phyloP scores from a whole-genome alignment of 2,888 invertebrate genomes.

The Euspilapteryx auroguttella region DNA sequence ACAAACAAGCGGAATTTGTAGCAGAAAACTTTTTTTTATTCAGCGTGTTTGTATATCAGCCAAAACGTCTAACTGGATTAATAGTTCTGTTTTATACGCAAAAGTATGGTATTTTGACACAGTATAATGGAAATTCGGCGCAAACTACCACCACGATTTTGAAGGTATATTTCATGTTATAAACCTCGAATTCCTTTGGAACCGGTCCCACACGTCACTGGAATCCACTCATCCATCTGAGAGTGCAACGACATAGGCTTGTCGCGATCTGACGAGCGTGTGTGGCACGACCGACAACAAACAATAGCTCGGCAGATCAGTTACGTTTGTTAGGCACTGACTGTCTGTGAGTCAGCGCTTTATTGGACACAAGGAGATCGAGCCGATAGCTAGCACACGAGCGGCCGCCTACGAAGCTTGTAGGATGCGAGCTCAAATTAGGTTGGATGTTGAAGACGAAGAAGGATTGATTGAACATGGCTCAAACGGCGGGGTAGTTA shows the following conservation, averaged over 20 bases:
- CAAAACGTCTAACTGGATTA: conserved; percentile 24
- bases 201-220: conserved; percentile 11
- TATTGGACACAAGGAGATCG: conserved; percentile 41
- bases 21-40: conserved; percentile 39
- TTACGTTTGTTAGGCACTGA: conserved; percentile 41
- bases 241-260: conserved; percentile 5
- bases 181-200: no score
- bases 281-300: conserved; percentile 15
- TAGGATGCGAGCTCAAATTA: conserved; percentile 12
- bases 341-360: conserved; percentile 37
- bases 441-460: conserved; percentile 9
- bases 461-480: neutral
- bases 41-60: conserved; percentile 38
- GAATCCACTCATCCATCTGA: conserved; percentile 5
- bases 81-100: conserved; percentile 20
- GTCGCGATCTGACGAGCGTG: conserved; percentile 10
- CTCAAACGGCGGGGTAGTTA: neutral
- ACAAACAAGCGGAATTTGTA: conserved; percentile 50
- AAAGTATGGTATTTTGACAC: no score
- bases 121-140: no score
- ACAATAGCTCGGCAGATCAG: conserved; percentile 38
- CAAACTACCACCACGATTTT: no score
- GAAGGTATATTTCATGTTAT: no score
- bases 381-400: conserved; percentile 23
- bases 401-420: conserved; percentile 33